Percentiles rank a stretch among this genome's conserved stretches.
These are phyloP conservation scores for Drosophila hawaiiensis DNA, from an alignment of 2,888 invertebrate species.

Conservation along the genomic window DNA sequence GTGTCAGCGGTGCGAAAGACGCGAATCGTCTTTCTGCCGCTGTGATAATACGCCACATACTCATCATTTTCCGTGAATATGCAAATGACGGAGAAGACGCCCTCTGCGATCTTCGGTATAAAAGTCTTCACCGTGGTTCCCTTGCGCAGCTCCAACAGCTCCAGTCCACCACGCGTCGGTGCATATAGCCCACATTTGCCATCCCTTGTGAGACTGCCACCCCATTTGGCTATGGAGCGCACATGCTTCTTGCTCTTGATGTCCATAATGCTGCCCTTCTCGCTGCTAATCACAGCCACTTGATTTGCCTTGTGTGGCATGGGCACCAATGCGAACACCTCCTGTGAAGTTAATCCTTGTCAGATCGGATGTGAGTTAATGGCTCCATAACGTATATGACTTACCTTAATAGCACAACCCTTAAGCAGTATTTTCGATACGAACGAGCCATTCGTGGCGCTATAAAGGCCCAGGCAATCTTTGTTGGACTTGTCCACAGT, in stretches of 20 bases:
- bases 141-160: slow-evolving; percentile 95
- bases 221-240: slow-evolving; percentile 96
- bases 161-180: slow-evolving; percentile 96
- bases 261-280: slow-evolving; percentile 96
- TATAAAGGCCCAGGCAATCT: slow-evolving; percentile 94
- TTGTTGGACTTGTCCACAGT: slow-evolving; percentile 93
- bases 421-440: slow-evolving; percentile 86
- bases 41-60: slow-evolving; percentile 98
- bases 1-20: slow-evolving; percentile 97
- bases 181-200: slow-evolving; percentile 97
- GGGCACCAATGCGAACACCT: slow-evolving; percentile 91
- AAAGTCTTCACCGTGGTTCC: slow-evolving; percentile 95
- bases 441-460: slow-evolving; percentile 91
- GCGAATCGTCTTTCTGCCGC: slow-evolving; percentile 96
- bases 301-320: slow-evolving; percentile 94
- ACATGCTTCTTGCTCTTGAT: slow-evolving; percentile 94
- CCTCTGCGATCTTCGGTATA: slow-evolving; percentile 97
- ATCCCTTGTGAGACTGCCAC: slow-evolving; percentile 94
- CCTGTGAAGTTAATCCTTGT: slow-evolving; percentile 80
- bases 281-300: slow-evolving; percentile 94
- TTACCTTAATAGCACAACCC: slow-evolving; percentile 87
- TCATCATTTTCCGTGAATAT: slow-evolving; percentile 97
- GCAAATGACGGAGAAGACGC: slow-evolving; percentile 97
- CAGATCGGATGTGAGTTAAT: not conserved
- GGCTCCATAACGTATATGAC: not conserved